Evolutionary conservation across 1,140 invertebrate species (phyloP), one percentile per base, ranked within the genome.

Genomic region (Elysia chlorotica): DNA sequence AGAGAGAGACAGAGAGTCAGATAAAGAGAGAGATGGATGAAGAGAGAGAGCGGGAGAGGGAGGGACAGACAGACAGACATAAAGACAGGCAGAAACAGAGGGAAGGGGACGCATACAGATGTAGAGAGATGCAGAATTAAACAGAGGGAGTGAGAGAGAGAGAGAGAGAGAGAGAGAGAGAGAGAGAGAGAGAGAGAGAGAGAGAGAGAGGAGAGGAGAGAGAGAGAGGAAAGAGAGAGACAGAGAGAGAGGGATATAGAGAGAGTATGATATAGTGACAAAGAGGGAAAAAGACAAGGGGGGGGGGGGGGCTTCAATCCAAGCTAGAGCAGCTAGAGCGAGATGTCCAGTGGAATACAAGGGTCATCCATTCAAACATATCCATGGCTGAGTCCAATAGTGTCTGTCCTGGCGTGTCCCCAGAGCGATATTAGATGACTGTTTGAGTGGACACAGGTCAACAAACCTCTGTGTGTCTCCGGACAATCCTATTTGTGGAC

Each of bases 1-100:
- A 67, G 36, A 73, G 71, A 73, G 61, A 66, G 48, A 57, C 17
- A 67, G 63, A 67, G 48, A 35, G 10, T 10, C 10, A 48, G n/a
- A 48, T 10, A 48, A n/a, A 48, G 41, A 48, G 41, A 48, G 10
- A 48, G 41, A 10, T 10, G n/a, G 41, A 48, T 10, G n/a, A n/a
- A 48, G n/a, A 48, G 41, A 48, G 10, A 48, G 41, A 48, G n/a
- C 10, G 41, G n/a, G 41, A 17, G 56, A 59, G 14, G 25, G 56
- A 59, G 14, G 25, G 25, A 59, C 17, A 59, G 56, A 17, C 17
- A 59, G 56, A 59, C 17, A 59, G 56, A 59, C 17, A 59, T 10
- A 59, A 6, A 59, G 17, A 59, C 17, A 59, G 17, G 25, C 17
- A 59, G 25, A 59, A 25, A 59, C 14, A 59, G 25, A 59, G 56